Percentiles rank a stretch among this genome's conserved stretches.
These are phyloP conservation scores for Paelopatides confundens DNA, from an alignment of 53 echinoderm and acorn worm species.

Conservation along the genomic window DNA sequence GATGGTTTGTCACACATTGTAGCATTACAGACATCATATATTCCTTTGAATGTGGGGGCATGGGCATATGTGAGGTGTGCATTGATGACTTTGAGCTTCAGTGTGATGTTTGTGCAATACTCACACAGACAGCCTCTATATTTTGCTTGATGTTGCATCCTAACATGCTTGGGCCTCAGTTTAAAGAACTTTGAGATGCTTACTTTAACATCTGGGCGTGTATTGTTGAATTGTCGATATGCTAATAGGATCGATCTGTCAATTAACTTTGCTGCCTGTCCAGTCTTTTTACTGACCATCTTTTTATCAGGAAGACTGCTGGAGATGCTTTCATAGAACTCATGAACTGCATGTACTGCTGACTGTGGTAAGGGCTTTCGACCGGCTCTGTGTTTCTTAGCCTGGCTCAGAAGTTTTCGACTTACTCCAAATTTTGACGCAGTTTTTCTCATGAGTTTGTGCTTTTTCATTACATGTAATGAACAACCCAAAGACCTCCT, in stretches of 20 bases:
- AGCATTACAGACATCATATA: slow-evolving; percentile 1
- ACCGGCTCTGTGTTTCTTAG: slow-evolving; percentile 30
- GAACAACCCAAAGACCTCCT: slow-evolving; percentile 8
- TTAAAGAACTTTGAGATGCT: slow-evolving; percentile 28
- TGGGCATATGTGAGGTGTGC: neutral
- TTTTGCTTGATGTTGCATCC: slow-evolving; percentile 13
- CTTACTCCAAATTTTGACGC: slow-evolving; percentile 26
- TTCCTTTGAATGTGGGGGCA: neutral
- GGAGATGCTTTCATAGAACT: slow-evolving; percentile 18
- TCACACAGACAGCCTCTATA: slow-evolving; percentile 52
- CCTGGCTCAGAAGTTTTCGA: slow-evolving; percentile 30
- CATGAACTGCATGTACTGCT: slow-evolving; percentile 25
- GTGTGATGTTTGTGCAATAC: slow-evolving; percentile 12
- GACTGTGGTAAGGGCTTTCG: slow-evolving; percentile 34
- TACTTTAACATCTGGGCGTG: neutral
- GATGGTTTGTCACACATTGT: slow-evolving; percentile 31
- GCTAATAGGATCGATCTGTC: slow-evolving; percentile 3
- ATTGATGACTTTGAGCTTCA: slow-evolving; percentile 26
- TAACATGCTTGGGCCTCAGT: slow-evolving; percentile 40
- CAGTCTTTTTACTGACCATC: slow-evolving; percentile 37
- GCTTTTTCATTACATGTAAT: slow-evolving; percentile 24
- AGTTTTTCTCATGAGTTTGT: slow-evolving; percentile 2
- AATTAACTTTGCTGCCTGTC: slow-evolving; percentile 23
- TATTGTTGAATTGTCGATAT: neutral
- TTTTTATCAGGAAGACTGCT: slow-evolving; percentile 25